phyloP scores from a whole-genome alignment of 2,888 invertebrate species.

The Phyllotreta striolata region DNA sequence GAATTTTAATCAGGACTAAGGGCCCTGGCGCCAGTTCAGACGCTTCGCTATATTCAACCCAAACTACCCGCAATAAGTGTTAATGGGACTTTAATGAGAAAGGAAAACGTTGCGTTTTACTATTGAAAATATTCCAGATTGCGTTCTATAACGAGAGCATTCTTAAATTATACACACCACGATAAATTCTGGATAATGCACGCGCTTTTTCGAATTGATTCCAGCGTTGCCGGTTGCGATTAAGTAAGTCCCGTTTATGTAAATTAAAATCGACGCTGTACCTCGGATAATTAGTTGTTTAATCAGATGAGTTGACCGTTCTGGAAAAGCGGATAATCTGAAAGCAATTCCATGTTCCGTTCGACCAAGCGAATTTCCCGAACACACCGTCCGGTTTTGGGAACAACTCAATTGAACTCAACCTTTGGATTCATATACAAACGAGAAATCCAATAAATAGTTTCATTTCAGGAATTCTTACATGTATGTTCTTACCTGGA shows the following conservation, averaged over 20 bases:
- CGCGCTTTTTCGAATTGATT: neutral
- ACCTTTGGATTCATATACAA: neutral
- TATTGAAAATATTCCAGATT: no score
- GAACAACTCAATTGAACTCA: conserved; percentile 2
- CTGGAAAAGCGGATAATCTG: conserved; percentile 45
- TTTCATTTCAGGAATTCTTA: no score
- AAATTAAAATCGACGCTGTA: conserved; percentile 35
- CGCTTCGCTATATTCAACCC: conserved; percentile 42
- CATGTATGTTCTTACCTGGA: no score
- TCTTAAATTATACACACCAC: no score
- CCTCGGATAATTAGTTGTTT: conserved; percentile 38
- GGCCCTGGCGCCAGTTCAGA: conserved; percentile 45
- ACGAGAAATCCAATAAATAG: no score
- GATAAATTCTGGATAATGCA: no score
- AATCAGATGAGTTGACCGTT: conserved; percentile 43
- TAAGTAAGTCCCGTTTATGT: conserved; percentile 26
- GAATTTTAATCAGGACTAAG: conserved; percentile 49
- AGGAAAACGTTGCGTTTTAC: conserved; percentile 31
- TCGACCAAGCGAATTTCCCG: conserved; percentile 34
- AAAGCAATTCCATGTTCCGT: conserved; percentile 47
- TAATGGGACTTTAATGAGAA: conserved; percentile 49
- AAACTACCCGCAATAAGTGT: conserved; percentile 50
- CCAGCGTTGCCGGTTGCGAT: neutral
- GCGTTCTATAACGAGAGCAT: no score
- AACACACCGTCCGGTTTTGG: conserved; percentile 30